These are phyloP conservation scores for Misgurnus anguillicaudatus DNA, from an alignment of 2,113 vertebrate species.

Conservation along the genomic window DNA sequence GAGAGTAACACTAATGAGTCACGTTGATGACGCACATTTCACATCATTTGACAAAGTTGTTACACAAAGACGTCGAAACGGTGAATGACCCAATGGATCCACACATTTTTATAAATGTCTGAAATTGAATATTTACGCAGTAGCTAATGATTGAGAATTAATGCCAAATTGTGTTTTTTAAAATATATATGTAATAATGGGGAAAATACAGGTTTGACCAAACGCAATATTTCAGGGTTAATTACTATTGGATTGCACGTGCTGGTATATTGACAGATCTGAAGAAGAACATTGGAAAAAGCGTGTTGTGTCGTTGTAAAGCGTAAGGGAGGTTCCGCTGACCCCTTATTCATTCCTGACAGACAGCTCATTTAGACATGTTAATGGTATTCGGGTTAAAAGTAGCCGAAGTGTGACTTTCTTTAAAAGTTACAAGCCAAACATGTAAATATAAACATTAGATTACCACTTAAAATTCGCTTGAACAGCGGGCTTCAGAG, in stretches of 20 bases:
- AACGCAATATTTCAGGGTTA: conserved; percentile 20
- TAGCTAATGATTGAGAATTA: no score
- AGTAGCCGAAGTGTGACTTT: neutral
- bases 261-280: conserved; percentile 23
- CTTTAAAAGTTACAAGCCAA: conserved; percentile 1
- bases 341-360: conserved; percentile 49
- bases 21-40: neutral
- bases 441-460: conserved; percentile 19
- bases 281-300: conserved; percentile 8
- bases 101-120: neutral
- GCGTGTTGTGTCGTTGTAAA: conserved; percentile 36
- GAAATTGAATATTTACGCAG: no score
- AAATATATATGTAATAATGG: neutral
- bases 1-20: conserved; percentile 38
- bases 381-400: conserved; percentile 21
- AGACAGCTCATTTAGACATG: conserved; percentile 31
- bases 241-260: conserved; percentile 40
- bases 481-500: conserved; percentile 64
- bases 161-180: neutral
- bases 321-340: conserved; percentile 45
- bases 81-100: neutral
- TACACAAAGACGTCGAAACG: no score
- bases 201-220: neutral
- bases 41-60: conserved; percentile 16
- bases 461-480: neutral